phyloP scores from a whole-genome alignment of 2,888 invertebrate genomes.

The Tiphia femorata region DNA sequence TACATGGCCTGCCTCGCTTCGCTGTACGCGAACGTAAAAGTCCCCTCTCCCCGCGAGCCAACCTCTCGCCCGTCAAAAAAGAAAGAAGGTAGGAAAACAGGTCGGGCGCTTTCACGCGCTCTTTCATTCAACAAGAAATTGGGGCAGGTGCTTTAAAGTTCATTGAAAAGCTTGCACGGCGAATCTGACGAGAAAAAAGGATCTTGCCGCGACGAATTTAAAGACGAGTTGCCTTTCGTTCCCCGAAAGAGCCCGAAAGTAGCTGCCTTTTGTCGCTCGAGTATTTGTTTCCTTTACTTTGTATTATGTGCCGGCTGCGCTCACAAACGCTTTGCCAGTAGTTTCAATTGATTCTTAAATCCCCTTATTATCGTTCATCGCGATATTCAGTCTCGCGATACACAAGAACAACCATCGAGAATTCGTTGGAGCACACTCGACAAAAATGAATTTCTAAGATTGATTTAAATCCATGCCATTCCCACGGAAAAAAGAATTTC shows the following conservation, averaged over 20 bases:
- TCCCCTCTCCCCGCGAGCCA: conserved; percentile 8
- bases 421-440: too few relatives aligned
- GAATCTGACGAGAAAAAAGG: conserved; percentile 26
- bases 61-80: background rate
- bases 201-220: conserved; percentile 45
- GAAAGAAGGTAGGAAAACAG: conserved; percentile 33
- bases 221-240: conserved; percentile 37
- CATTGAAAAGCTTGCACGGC: conserved; percentile 46
- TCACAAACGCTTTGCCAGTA: too few relatives aligned
- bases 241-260: conserved; percentile 38
- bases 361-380: too few relatives aligned
- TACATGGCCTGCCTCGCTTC: too few relatives aligned
- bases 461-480: too few relatives aligned
- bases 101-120: conserved; percentile 52
- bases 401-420: too few relatives aligned
- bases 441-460: too few relatives aligned
- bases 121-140: conserved; percentile 54
- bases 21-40: too few relatives aligned
- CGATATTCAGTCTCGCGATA: too few relatives aligned
- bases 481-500: too few relatives aligned
- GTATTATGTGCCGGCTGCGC: too few relatives aligned
- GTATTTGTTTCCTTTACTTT: conserved; percentile 39
- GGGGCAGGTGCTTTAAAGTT: conserved; percentile 56
- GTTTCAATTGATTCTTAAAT: too few relatives aligned
- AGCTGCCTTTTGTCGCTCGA: conserved; percentile 24